These are phyloP conservation scores for Aratinga solstitialis DNA, from an alignment of 2,797 vertebrate genomes.

Conservation along the genomic window DNA sequence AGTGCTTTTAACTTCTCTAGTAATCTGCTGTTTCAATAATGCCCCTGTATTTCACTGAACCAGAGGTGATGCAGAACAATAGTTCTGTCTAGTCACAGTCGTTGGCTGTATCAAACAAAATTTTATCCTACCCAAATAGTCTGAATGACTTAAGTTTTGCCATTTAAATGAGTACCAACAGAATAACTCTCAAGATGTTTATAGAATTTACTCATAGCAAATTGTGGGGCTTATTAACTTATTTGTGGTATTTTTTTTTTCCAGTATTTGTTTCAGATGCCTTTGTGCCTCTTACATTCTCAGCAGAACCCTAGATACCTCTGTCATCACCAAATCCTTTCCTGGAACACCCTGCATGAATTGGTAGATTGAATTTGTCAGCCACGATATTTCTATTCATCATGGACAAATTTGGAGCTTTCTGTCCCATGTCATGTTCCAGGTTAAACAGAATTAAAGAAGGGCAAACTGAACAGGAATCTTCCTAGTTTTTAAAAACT, in stretches of 20 bases:
- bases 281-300: background rate
- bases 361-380: background rate
- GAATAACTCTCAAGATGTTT: background rate
- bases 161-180: background rate
- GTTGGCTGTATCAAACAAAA: background rate
- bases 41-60: background rate
- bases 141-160: background rate
- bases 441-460: background rate
- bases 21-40: constrained; percentile 50
- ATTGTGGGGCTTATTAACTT: background rate
- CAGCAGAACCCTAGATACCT: background rate
- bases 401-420: background rate
- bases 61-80: background rate
- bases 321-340: background rate
- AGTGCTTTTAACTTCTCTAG: constrained; percentile 18
- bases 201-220: background rate
- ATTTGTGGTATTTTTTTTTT: rapidly evolving
- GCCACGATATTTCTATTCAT: background rate
- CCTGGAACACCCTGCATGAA: background rate
- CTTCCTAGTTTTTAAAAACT: background rate
- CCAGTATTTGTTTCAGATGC: background rate
- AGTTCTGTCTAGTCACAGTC: background rate
- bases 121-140: background rate
- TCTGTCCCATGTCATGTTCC: background rate
- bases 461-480: background rate